Percentiles rank a stretch among this genome's conserved stretches.
These are phyloP conservation scores for Cremastinae sp. DNA, from an alignment of 2,888 invertebrate genomes.

Conservation along the genomic window DNA sequence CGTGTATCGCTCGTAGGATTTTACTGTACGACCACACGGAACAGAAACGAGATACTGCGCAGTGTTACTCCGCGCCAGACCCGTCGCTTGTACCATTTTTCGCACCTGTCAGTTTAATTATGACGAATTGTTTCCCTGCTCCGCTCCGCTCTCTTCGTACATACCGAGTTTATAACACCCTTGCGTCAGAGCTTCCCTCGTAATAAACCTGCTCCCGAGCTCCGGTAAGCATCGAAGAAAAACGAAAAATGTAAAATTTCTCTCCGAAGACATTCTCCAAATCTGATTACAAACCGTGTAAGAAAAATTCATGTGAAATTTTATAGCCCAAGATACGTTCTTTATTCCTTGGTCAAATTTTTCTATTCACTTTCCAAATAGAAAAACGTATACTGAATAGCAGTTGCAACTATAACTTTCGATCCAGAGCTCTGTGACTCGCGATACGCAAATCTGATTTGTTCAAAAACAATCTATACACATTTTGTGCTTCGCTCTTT, in stretches of 20 bases:
- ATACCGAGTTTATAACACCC: conserved; percentile 32
- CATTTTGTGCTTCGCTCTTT: conserved; percentile 1
- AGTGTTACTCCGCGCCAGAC: conserved; percentile 13
- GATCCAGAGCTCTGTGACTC: too few relatives aligned
- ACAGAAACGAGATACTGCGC: conserved; percentile 30
- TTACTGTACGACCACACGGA: conserved; percentile 12
- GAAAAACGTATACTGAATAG: too few relatives aligned
- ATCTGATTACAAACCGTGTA: too few relatives aligned
- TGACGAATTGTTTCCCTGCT: conserved; percentile 69
- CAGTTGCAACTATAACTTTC: too few relatives aligned
- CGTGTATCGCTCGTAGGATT: conserved; percentile 28
- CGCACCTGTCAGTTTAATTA: conserved; percentile 70
- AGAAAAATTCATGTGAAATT: too few relatives aligned
- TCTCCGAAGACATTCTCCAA: too few relatives aligned
- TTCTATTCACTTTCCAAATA: too few relatives aligned
- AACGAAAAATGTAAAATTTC: background rate
- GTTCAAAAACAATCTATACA: background rate
- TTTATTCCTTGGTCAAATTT: too few relatives aligned
- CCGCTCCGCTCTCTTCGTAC: conserved; percentile 26
- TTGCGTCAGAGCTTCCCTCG: conserved; percentile 48
- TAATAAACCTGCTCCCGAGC: conserved; percentile 38
- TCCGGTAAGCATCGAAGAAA: background rate
- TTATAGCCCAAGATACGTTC: too few relatives aligned
- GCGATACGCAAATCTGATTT: background rate
- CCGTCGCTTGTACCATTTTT: conserved; percentile 65